Evolutionary conservation across 2,888 invertebrate species (phyloP).

Genomic region (Mythimna impura): DNA sequence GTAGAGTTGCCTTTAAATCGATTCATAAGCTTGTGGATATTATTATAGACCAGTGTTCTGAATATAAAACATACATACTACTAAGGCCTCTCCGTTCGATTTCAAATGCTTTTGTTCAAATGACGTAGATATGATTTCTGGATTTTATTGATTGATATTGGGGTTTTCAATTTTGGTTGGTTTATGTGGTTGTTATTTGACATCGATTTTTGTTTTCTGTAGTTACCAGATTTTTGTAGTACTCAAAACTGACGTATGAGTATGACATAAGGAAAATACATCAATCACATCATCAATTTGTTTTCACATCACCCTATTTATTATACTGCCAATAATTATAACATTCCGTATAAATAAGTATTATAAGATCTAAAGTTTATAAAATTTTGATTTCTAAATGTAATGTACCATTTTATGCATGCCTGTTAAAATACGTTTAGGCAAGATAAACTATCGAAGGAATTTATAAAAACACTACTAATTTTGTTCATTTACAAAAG

Average conservation of each 20-base stretch:
- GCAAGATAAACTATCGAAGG: too few relatives aligned
- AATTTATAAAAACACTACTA: too few relatives aligned
- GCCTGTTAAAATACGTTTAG: too few relatives aligned
- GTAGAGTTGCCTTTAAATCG: constrained; percentile 31
- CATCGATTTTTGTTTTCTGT: background rate
- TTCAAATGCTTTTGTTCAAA: constrained; percentile 38
- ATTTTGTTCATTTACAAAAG: too few relatives aligned
- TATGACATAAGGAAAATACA: background rate
- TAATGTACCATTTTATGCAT: too few relatives aligned
- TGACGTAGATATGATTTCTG: constrained; percentile 19
- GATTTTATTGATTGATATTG: constrained; percentile 3
- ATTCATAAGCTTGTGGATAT: constrained; percentile 35
- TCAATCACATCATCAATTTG: too few relatives aligned
- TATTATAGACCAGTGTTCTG: constrained; percentile 63
- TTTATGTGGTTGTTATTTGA: background rate
- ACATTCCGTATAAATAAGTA: too few relatives aligned
- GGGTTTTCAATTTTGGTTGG: background rate
- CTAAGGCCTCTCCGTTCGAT: constrained; percentile 18
- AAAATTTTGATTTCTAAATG: too few relatives aligned
- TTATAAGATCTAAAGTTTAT: too few relatives aligned
- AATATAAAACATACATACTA: constrained; percentile 66
- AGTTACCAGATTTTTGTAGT: background rate
- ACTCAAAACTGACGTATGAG: background rate
- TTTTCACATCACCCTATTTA: too few relatives aligned
- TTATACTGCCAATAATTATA: too few relatives aligned